Percentiles rank a stretch among this genome's conserved stretches.
These are phyloP conservation scores for Carassius carassius DNA, from an alignment of 2,113 vertebrate species.

Conservation along the genomic window DNA sequence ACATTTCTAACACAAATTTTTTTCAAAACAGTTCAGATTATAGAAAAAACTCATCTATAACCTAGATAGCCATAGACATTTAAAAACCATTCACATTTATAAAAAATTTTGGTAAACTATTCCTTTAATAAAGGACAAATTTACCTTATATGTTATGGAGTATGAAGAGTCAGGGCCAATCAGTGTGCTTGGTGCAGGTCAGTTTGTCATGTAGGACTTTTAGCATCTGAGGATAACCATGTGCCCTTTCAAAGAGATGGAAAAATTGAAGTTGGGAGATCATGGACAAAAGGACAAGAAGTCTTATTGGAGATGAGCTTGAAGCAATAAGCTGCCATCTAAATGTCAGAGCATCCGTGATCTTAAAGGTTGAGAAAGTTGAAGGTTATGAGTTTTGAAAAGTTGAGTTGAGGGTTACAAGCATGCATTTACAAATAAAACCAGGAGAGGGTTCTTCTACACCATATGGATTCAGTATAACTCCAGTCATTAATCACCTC, in stretches of 20 bases:
- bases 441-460: constrained; percentile 29
- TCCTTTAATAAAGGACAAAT: no score
- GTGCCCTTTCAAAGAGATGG: background rate
- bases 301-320: background rate
- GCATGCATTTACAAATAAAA: constrained; percentile 23
- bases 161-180: background rate
- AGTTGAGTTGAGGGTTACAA: background rate
- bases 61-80: no score
- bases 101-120: no score
- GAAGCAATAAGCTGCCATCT: background rate
- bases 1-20: no score
- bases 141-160: background rate
- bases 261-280: background rate
- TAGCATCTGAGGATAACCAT: background rate
- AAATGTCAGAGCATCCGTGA: background rate
- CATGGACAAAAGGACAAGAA: background rate
- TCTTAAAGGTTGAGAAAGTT: background rate
- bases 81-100: no score
- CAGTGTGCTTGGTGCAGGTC: no score
- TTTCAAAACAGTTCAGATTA: no score
- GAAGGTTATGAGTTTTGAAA: background rate
- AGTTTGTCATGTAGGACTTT: background rate
- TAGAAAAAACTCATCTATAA: no score
- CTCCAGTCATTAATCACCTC: background rate
- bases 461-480: constrained; percentile 12